Evolutionary conservation across 2,888 invertebrate genomes (phyloP).

Genomic region (Eristalinus aeneus): DNA sequence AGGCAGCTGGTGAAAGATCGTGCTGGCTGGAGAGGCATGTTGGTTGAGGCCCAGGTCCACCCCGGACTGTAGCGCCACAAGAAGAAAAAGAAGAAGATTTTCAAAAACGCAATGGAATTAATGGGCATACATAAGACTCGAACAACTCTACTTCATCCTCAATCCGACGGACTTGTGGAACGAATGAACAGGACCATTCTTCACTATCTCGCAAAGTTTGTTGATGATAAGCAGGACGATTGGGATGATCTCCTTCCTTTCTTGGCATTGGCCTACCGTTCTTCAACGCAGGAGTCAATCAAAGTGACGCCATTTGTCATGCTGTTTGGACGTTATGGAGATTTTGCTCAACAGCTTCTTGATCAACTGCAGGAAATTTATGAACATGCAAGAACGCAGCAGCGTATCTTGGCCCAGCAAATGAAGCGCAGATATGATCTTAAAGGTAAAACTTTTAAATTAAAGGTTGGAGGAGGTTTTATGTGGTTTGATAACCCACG

Average conservation of each 20-base stretch:
- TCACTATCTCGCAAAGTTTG: slow-evolving; percentile 69
- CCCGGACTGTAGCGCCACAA: too few species aligned
- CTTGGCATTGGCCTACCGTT: slow-evolving; percentile 52
- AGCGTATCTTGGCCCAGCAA: neutral
- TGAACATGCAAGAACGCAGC: neutral
- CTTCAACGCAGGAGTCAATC: slow-evolving; percentile 57
- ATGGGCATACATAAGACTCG: slow-evolving; percentile 65
- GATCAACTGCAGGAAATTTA: slow-evolving; percentile 1
- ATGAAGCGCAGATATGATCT: slow-evolving; percentile 14
- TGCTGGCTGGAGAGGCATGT: too few species aligned
- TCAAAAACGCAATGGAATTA: slow-evolving; percentile 30
- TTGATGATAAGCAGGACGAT: slow-evolving; percentile 51
- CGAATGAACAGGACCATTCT: slow-evolving; percentile 72
- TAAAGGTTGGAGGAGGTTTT: slow-evolving; percentile 12
- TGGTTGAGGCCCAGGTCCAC: too few species aligned
- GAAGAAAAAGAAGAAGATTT: too few species aligned
- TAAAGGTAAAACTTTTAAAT: neutral
- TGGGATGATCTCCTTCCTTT: slow-evolving; percentile 55
- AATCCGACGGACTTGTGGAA: slow-evolving; percentile 74
- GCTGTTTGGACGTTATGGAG: slow-evolving; percentile 52
- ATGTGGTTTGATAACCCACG: slow-evolving; percentile 14
- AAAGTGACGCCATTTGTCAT: slow-evolving; percentile 58
- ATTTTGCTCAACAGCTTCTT: neutral
- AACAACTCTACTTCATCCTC: slow-evolving; percentile 73
- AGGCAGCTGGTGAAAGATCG: too few species aligned